Base-by-base conservation (phyloP, 2,113 vertebrate genomes). In the Callocephalon fimbriatum region DNA sequence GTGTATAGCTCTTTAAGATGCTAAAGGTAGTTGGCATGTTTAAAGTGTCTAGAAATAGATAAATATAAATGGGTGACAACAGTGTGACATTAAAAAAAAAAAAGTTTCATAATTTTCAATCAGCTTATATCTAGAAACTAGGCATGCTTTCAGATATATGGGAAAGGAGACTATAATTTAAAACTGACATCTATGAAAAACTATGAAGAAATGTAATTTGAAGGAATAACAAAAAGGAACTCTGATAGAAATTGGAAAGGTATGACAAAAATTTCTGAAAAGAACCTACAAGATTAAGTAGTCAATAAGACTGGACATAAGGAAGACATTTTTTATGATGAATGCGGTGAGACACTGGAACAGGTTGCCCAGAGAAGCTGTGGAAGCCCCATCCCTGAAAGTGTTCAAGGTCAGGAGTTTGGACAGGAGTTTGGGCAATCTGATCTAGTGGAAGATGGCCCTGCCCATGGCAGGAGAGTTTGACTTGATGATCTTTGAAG, bases 321-420 rank as follows among this genome's bases (percentile, higher is more conserved):
- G 15, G 6, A 70, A 65, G 14, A 47, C 2, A 9, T 44, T 42
- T 42, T 83, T 65, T 38, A 12, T 2, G 0, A 20, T 71, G 31
- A 25, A 12, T 3, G 4, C 37, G 5, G 3, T 71, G 40, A 71
- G 15, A 12, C 8, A 37, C 2, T 71, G 44, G 25, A 40, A 40
- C 6, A 65, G 5, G 38, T 29, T 59, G 2, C 5, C 9, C 21
- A 21, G 27, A 50, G 4, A 59, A 32, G 4, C 4, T 42, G 9
- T n/a, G 15, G 19, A 27, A 48, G 6, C 6, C 2, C 1, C 4
- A 1, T n/a, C 5, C 6, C 2, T 61, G 29, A 48, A 56, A 47
- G 2, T 17, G 6, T 40, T 76, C 9, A 61, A 32, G 15, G 4
- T 23, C 19, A 45, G 5, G 6, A 40, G 40, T 40, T 8, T 70